phyloP scores from a whole-genome alignment of 2,888 invertebrate species.

The Rotaria macrura region DNA sequence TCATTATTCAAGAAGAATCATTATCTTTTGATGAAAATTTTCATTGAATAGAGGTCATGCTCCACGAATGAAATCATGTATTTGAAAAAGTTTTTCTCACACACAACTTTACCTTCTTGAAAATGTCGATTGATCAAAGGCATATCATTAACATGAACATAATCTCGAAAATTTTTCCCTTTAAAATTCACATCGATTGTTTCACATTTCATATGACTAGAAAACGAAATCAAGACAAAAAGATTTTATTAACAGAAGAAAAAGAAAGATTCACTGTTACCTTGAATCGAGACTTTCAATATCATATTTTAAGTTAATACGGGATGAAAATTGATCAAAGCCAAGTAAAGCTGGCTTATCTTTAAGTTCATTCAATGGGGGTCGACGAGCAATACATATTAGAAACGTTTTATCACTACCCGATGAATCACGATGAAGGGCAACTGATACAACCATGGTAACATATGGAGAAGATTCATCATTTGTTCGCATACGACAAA shows the following conservation, averaged over 20 bases:
- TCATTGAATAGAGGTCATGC: no score
- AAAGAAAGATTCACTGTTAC: constrained; percentile 35
- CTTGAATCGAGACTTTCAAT: constrained; percentile 62
- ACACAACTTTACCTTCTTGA: constrained; percentile 61
- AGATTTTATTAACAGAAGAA: neutral
- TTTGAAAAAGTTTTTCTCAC: no score
- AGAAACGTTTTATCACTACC: constrained; percentile 52
- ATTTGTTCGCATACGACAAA: constrained; percentile 64
- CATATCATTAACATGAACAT: constrained; percentile 73
- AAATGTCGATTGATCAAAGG: constrained; percentile 67
- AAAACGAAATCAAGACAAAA: no score
- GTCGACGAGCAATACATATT: constrained; percentile 63
- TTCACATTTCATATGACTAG: constrained; percentile 40
- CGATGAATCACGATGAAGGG: constrained; percentile 45
- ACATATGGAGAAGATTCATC: constrained; percentile 58
- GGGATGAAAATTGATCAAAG: constrained; percentile 77
- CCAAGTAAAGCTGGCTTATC: constrained; percentile 44
- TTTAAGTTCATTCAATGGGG: constrained; percentile 56
- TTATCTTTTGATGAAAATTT: no score
- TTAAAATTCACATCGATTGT: constrained; percentile 47
- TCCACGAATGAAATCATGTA: no score
- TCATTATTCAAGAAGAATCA: no score
- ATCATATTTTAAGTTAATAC: constrained; percentile 72
- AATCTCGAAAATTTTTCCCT: constrained; percentile 67
- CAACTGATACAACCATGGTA: constrained; percentile 60